Percentiles rank a stretch among this genome's conserved stretches.
Evolutionary conservation across 1,140 invertebrate genomes (phyloP).

Genomic region (Dinoponera quadriceps): DNA sequence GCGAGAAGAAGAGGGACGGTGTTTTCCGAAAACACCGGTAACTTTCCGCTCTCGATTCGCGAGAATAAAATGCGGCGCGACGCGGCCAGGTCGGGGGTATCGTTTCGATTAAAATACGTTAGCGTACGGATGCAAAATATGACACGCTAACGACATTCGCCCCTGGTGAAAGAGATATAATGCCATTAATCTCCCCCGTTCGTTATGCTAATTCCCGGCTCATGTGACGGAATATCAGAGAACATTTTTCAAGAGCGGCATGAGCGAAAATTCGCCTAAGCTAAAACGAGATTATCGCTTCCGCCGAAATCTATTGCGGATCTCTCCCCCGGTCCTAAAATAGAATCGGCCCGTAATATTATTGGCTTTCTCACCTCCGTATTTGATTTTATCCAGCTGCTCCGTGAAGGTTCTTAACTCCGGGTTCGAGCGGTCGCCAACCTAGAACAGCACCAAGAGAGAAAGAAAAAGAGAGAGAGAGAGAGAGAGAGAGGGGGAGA

Average conservation of each 20-base stretch:
- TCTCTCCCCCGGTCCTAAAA: neutral
- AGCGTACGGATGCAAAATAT: neutral
- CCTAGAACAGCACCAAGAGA: conserved; percentile 87
- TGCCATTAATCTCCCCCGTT: conserved; percentile 4
- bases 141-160: neutral
- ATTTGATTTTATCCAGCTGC: conserved; percentile 94
- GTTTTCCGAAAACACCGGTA: too few relatives aligned
- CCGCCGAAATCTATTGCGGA: conserved; percentile 4
- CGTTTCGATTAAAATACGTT: neutral
- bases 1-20: too few relatives aligned
- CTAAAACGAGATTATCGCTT: conserved; percentile 19
- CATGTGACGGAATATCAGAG: neutral
- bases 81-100: too few relatives aligned
- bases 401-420: conserved; percentile 94
- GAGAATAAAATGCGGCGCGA: too few relatives aligned
- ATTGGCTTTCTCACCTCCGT: conserved; percentile 89
- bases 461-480: conserved; percentile 28
- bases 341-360: conserved; percentile 35
- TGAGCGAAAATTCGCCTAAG: conserved; percentile 21
- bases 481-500: too few relatives aligned
- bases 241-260: neutral
- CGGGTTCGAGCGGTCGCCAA: conserved; percentile 94
- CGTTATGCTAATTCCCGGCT: conserved; percentile 35
- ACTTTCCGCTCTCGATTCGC: too few relatives aligned
- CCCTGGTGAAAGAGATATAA: conserved; percentile 7